Evolutionary conservation across 2,113 vertebrate genomes (phyloP).

Genomic region (Anoura caudifer): DNA sequence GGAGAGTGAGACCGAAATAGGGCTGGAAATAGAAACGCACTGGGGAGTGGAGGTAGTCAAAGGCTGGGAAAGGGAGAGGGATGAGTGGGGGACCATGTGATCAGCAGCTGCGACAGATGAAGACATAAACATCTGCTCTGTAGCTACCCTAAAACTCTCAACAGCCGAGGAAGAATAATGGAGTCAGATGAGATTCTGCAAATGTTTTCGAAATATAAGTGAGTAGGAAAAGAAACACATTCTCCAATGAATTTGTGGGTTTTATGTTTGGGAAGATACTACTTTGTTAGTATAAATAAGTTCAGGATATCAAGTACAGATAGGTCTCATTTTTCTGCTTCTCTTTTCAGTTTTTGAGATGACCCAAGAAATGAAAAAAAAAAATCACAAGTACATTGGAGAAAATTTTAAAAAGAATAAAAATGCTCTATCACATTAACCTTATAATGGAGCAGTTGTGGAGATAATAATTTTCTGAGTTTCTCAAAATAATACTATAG

Average conservation of each 20-base stretch:
- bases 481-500: neutral
- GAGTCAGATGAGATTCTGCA: neutral
- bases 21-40: neutral
- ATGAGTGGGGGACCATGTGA: fast-evolving
- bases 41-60: too few relatives aligned
- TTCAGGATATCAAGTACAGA: neutral
- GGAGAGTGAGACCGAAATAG: neutral
- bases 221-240: neutral
- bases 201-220: neutral
- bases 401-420: neutral
- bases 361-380: neutral
- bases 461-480: neutral
- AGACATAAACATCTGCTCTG: neutral
- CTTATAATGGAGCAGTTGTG: too few relatives aligned
- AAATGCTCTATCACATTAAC: neutral
- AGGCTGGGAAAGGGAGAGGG: neutral
- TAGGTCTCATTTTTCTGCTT: neutral
- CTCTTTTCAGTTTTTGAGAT: neutral
- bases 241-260: neutral
- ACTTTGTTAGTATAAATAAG: neutral
- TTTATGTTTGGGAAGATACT: neutral
- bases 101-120: neutral
- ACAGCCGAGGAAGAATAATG: too few relatives aligned
- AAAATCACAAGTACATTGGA: neutral
- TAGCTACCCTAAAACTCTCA: neutral